phyloP scores from a whole-genome alignment of 1,140 invertebrate genomes.

The Drosophila kurseongensis region DNA sequence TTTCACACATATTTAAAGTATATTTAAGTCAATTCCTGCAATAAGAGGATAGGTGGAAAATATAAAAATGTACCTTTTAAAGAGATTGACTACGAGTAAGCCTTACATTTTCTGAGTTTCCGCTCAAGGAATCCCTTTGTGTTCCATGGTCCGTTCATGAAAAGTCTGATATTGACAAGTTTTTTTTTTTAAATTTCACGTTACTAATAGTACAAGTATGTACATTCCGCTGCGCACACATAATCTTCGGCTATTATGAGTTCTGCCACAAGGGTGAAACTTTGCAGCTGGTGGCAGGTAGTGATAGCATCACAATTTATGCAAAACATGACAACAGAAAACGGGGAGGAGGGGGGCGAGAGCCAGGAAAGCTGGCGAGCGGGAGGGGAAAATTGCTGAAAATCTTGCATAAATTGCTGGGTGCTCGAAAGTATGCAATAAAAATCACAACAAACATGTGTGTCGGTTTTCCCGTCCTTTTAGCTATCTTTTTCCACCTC shows the following conservation, averaged over 20 bases:
- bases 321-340: constrained; percentile 63
- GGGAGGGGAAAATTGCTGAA: constrained; percentile 42
- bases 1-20: no score
- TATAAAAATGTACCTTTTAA: no score
- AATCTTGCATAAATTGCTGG: constrained; percentile 73
- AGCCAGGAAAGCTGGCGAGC: constrained; percentile 2
- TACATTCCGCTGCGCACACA: constrained; percentile 17
- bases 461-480: constrained; percentile 4
- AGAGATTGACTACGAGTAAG: no score
- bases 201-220: constrained; percentile 1
- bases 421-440: constrained; percentile 70
- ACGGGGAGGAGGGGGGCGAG: background rate
- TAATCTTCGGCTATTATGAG: constrained; percentile 52
- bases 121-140: background rate
- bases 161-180: constrained; percentile 43
- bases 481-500: background rate
- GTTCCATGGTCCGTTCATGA: background rate
- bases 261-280: constrained; percentile 22
- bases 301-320: constrained; percentile 63
- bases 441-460: constrained; percentile 77
- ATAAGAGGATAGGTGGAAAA: no score
- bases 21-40: no score
- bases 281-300: constrained; percentile 38
- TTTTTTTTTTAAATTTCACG: constrained; percentile 24
- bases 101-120: background rate